Evolutionary conservation across 2,888 invertebrate species (phyloP).

Genomic region (Anodontia alba): DNA sequence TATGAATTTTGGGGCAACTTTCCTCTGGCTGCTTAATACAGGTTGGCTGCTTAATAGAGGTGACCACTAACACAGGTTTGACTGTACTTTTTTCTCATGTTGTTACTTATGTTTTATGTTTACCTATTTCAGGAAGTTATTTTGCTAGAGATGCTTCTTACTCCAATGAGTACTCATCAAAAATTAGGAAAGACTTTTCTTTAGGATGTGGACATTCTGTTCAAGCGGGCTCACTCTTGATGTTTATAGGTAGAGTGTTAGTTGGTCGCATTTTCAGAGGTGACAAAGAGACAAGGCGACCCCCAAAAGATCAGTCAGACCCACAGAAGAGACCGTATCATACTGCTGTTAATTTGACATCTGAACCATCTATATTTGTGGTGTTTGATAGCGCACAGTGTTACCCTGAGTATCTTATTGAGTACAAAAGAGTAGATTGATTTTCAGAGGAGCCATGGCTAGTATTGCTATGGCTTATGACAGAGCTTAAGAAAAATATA

Average conservation of each 20-base stretch:
- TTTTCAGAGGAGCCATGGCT: too few relatives aligned
- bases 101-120: too few relatives aligned
- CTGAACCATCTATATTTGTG: constrained; percentile 71
- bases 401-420: constrained; percentile 79
- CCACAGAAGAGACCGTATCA: constrained; percentile 66
- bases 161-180: constrained; percentile 48
- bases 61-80: too few relatives aligned
- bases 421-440: constrained; percentile 36
- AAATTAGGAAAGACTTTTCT: background rate
- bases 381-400: constrained; percentile 79
- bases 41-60: too few relatives aligned
- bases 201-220: background rate
- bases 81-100: too few relatives aligned
- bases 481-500: too few relatives aligned
- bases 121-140: constrained; percentile 64
- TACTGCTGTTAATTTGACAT: constrained; percentile 68
- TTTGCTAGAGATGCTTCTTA: constrained; percentile 62
- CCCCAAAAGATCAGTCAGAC: constrained; percentile 62
- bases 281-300: constrained; percentile 49
- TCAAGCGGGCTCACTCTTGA: constrained; percentile 15
- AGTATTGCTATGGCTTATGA: too few relatives aligned
- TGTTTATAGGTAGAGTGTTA: constrained; percentile 75
- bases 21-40: too few relatives aligned
- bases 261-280: constrained; percentile 72
- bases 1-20: too few relatives aligned